phyloP scores from a whole-genome alignment of 1,140 invertebrate species.

The Megathymus violae region DNA sequence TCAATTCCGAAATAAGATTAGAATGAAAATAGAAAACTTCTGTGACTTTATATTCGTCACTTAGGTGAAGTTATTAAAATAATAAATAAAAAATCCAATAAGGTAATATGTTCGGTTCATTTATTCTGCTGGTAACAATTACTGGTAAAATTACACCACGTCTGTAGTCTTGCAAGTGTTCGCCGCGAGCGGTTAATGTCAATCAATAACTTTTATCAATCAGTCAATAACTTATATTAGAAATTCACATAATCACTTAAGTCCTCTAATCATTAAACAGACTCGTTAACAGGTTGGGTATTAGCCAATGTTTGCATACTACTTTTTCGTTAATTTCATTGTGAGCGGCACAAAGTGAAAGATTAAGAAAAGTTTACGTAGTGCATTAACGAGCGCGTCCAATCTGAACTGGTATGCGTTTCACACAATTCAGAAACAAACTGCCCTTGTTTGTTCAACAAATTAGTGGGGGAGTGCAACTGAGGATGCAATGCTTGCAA shows the following conservation, averaged over 20 bases:
- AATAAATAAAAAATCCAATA: too few relatives aligned
- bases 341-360: constrained; percentile 73
- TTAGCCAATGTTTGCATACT: constrained; percentile 55
- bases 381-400: constrained; percentile 62
- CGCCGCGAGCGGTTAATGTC: constrained; percentile 14
- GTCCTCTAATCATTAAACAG: constrained; percentile 48
- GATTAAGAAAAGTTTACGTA: constrained; percentile 68
- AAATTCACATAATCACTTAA: not conserved
- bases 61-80: too few relatives aligned
- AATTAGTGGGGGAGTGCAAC: constrained; percentile 60
- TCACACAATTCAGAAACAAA: constrained; percentile 73
- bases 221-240: constrained; percentile 6
- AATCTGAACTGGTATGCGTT: constrained; percentile 66
- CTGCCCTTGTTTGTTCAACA: constrained; percentile 54
- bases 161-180: constrained; percentile 10
- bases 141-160: not conserved
- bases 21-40: too few relatives aligned
- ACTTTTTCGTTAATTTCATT: constrained; percentile 71
- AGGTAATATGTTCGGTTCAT: too few relatives aligned
- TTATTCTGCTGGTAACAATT: constrained; percentile 1
- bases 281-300: constrained; percentile 51
- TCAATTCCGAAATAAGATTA: too few relatives aligned
- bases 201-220: not conserved
- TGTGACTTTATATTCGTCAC: too few relatives aligned
- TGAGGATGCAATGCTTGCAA: constrained; percentile 48